A percentile compares a stretch with the other conserved stretches of the same genome.
phyloP scores from a whole-genome alignment of 2,113 vertebrate genomes.

The Zootoca vivipara region DNA sequence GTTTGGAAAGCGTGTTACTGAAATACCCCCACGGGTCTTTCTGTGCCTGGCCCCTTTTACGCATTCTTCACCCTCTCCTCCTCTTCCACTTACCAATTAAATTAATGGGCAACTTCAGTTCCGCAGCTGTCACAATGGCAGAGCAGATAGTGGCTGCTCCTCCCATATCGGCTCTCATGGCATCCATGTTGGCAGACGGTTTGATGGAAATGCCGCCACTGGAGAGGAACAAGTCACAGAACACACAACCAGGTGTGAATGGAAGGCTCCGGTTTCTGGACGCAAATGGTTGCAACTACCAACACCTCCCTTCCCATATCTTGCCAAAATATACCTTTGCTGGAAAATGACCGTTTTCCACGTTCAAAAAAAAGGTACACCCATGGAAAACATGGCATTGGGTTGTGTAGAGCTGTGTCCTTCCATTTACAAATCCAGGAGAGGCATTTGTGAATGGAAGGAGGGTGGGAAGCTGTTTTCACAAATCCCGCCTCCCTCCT shows the following conservation, averaged over 20 bases:
- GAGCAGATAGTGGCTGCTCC: conserved; percentile 94
- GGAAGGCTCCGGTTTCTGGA: rapidly evolving
- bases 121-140: conserved; percentile 89
- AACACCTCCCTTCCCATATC: background rate
- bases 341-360: background rate
- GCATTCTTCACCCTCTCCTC: background rate
- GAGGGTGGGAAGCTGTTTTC: background rate
- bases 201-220: conserved; percentile 99
- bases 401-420: background rate
- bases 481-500: background rate
- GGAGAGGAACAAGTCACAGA: background rate
- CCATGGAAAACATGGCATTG: background rate
- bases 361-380: background rate
- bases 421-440: background rate
- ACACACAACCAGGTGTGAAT: rapidly evolving
- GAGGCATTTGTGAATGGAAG: background rate
- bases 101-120: conserved; percentile 89
- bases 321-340: background rate
- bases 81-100: conserved; percentile 82
- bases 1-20: background rate
- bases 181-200: conserved; percentile 91
- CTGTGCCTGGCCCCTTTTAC: background rate
- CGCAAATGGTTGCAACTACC: rapidly evolving
- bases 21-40: background rate
- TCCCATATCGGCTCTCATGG: conserved; percentile 97